Evolutionary conservation across 2,888 invertebrate genomes (phyloP).

Genomic region (Leptinotarsa juncta): DNA sequence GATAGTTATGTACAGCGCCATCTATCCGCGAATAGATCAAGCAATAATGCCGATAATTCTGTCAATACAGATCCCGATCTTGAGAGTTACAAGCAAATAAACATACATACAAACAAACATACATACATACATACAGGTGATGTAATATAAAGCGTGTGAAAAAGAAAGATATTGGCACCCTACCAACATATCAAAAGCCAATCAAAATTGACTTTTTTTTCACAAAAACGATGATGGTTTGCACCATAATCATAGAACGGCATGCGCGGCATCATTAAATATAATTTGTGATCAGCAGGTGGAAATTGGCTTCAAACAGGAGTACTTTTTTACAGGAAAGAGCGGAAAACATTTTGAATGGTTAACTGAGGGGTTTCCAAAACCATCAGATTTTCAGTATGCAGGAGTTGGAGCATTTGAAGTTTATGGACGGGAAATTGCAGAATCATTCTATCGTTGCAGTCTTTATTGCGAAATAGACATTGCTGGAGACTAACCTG

Average conservation of each 20-base stretch:
- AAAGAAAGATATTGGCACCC: too few relatives aligned
- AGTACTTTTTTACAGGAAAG: slow-evolving; percentile 70
- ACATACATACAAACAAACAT: too few relatives aligned
- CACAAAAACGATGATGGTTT: background rate
- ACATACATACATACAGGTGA: too few relatives aligned
- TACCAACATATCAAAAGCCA: too few relatives aligned
- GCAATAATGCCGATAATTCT: too few relatives aligned
- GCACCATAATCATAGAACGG: slow-evolving; percentile 11
- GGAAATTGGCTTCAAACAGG: slow-evolving; percentile 82
- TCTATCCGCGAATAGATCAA: too few relatives aligned
- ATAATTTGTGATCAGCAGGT: slow-evolving; percentile 74
- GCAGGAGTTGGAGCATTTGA: slow-evolving; percentile 85
- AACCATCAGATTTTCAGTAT: slow-evolving; percentile 73
- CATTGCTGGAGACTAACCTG: slow-evolving; percentile 83
- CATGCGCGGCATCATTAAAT: slow-evolving; percentile 68
- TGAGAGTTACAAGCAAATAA: too few relatives aligned
- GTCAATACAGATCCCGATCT: too few relatives aligned
- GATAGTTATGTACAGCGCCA: too few relatives aligned
- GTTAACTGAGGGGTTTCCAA: slow-evolving; percentile 74
- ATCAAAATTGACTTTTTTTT: background rate
- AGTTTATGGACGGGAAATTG: slow-evolving; percentile 83
- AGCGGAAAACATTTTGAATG: slow-evolving; percentile 78
- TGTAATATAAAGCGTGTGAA: too few relatives aligned
- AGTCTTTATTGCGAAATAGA: slow-evolving; percentile 85
- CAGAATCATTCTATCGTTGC: slow-evolving; percentile 82